Evolutionary conservation across 2,113 vertebrate genomes (phyloP), one percentile per base, ranked within the genome.

Genomic region (Aix galericulata): DNA sequence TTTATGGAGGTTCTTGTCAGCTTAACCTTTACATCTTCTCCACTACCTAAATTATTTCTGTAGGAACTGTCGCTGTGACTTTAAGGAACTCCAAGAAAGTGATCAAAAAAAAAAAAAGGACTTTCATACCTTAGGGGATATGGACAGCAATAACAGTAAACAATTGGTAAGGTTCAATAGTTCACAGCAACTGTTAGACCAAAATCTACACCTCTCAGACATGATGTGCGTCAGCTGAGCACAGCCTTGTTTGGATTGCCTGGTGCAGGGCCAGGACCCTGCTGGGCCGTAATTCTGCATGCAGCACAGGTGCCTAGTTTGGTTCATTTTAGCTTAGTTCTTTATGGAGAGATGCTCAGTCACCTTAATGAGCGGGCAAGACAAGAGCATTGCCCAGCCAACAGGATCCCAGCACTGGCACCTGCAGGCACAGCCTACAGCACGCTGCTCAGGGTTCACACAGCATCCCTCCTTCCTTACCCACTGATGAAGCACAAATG

Each of bases 391-490:
- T 8, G 23, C 16, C 97, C 94, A 3, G 96, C 79, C 53, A 96
- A 31, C 42, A 95, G 86, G 74, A 96, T 93, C 59, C 59, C 89
- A 76, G 86, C 91, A 1, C 88, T 60, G 10, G 89, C 74, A 6
- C 94, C 97, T 1, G 56, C 82, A 87, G 96, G 62, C 81, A 42
- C 91, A 59, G 94, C 23, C 50, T 27, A 4, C 36, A 11, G 5
- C 7, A 26, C 23, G 67, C 94, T 17, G 95, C 96, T 12, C 63
- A 46, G 80, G 93, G 96, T 68, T 90, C 95, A 26, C 96, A 97
- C 92, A 97, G 59, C 79, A 97, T 56, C 56, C 96, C 97, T 31
- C 96, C 97, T 3, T 82, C 80, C 44, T 78, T 63, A 4, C 77
- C 83, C 11, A 80, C 31, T 10, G 97, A 93, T 75, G 97, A 97